These are phyloP conservation scores for Eremobia ochroleuca DNA, from an alignment of 2,888 invertebrate species.

Conservation along the genomic window DNA sequence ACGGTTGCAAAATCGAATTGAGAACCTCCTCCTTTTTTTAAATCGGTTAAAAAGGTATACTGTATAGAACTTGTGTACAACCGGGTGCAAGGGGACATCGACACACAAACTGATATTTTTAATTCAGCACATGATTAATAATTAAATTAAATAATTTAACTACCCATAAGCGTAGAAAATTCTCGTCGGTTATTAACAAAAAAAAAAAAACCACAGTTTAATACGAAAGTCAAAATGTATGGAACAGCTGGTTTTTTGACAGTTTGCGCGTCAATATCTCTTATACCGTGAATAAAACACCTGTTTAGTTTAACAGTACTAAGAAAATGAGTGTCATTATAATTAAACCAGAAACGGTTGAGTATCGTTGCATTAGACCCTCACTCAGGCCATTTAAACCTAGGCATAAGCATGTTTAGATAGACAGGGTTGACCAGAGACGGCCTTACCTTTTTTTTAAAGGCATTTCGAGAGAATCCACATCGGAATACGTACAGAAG, in stretches of 20 bases:
- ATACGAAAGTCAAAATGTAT: background rate
- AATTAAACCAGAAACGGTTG: slow-evolving; percentile 8
- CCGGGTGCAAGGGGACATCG: background rate
- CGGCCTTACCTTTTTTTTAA: slow-evolving; percentile 66
- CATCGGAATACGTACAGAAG: slow-evolving; percentile 32
- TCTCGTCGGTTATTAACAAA: background rate
- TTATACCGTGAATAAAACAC: background rate
- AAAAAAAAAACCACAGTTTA: no score
- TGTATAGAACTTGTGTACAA: background rate
- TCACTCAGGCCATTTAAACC: slow-evolving; percentile 14
- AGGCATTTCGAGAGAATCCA: slow-evolving; percentile 49
- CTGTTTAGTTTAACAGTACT: background rate
- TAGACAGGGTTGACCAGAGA: slow-evolving; percentile 66
- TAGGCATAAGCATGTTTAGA: slow-evolving; percentile 53
- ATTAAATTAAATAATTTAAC: no score
- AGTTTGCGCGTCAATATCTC: background rate
- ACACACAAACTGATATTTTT: background rate
- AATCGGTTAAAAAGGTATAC: no score
- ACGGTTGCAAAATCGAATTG: no score
- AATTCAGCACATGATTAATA: background rate
- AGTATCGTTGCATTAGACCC: slow-evolving; percentile 33
- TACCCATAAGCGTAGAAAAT: no score
- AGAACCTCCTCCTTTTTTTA: no score
- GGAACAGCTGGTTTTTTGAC: no score
- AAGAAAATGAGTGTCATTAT: background rate